A percentile compares a stretch with the other conserved stretches of the same genome.
Conservation (phyloP, 2,797 vertebrate genomes). For the Parambassis ranga region DNA sequence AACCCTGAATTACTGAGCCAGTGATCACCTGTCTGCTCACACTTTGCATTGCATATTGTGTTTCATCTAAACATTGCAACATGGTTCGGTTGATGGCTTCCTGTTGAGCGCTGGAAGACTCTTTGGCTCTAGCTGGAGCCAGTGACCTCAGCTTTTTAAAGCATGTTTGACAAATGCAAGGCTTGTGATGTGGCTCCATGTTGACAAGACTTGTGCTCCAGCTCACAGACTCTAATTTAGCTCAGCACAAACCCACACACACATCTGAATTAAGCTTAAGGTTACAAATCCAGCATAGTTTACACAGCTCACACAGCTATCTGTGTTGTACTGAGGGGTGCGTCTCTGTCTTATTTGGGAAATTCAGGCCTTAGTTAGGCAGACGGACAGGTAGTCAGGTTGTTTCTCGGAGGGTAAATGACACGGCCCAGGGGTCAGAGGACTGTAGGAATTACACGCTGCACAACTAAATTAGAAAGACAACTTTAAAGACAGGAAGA, state of each 20-base stretch:
- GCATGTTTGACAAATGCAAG: constrained; percentile 69
- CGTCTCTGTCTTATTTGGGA: not conserved
- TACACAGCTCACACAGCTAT: not conserved
- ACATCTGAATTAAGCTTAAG: constrained; percentile 25
- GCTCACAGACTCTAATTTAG: constrained; percentile 68
- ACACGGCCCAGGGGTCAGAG: not conserved
- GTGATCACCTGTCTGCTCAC: not conserved
- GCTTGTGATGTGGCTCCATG: constrained; percentile 72
- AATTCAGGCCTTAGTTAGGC: constrained; percentile 12
- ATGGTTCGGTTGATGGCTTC: constrained; percentile 6
- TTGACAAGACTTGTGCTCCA: constrained; percentile 68
- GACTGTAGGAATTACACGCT: constrained; percentile 20
- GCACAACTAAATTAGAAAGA: constrained; percentile 25
- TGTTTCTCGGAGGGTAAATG: not conserved
- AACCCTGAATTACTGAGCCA: not conserved
- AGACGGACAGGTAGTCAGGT: not conserved
- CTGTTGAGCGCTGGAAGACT: not conserved
- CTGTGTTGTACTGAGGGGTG: not conserved
- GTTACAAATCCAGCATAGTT: constrained; percentile 22
- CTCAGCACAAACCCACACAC: constrained; percentile 23
- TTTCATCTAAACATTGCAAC: not conserved
- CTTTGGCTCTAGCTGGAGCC: constrained; percentile 19
- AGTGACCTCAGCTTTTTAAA: constrained; percentile 62
- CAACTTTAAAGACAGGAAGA: constrained; percentile 30
- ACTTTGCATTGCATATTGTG: not conserved